Evolutionary conservation across 2,113 vertebrate genomes (phyloP).

Genomic region (Gila orcuttii): DNA sequence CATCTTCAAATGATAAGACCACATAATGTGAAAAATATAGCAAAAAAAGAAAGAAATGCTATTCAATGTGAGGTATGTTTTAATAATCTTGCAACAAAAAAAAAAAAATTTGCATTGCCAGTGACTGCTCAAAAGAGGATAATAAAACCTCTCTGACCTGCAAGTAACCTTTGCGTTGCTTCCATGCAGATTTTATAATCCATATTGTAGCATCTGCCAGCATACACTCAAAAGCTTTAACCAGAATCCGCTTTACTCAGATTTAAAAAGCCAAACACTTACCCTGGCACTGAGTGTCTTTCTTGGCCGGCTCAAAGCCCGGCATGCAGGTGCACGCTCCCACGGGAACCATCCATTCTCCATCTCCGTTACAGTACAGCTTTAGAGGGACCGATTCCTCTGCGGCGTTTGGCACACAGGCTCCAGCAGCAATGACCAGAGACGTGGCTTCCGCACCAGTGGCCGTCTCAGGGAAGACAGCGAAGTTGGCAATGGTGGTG

Average conservation of each 20-base stretch:
- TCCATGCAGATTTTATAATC: slow-evolving; percentile 37
- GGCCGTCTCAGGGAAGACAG: slow-evolving; percentile 93
- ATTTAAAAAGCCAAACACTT: slow-evolving; percentile 58
- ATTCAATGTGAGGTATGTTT: neutral
- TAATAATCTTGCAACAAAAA: too few species aligned
- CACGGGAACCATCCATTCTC: slow-evolving; percentile 98
- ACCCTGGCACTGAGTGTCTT: slow-evolving; percentile 93
- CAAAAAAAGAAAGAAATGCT: neutral
- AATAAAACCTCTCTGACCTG: slow-evolving; percentile 14
- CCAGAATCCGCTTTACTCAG: slow-evolving; percentile 33
- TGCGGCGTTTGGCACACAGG: slow-evolving; percentile 89
- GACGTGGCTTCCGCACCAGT: slow-evolving; percentile 95
- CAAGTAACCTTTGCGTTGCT: slow-evolving; percentile 35
- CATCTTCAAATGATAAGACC: neutral
- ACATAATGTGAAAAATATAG: neutral
- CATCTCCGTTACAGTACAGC: slow-evolving; percentile 96
- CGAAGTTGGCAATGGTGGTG: slow-evolving; percentile 93
- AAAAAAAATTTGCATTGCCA: neutral
- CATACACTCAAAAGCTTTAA: slow-evolving; percentile 29
- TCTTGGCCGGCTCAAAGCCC: slow-evolving; percentile 87
- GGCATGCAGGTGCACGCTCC: slow-evolving; percentile 93
- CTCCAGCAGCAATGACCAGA: slow-evolving; percentile 92
- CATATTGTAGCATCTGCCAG: slow-evolving; percentile 41
- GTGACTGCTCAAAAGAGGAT: neutral
- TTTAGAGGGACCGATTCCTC: slow-evolving; percentile 97